Base-by-base conservation (phyloP, 2,797 vertebrate species). In the Scolopax bukidnonensis region DNA sequence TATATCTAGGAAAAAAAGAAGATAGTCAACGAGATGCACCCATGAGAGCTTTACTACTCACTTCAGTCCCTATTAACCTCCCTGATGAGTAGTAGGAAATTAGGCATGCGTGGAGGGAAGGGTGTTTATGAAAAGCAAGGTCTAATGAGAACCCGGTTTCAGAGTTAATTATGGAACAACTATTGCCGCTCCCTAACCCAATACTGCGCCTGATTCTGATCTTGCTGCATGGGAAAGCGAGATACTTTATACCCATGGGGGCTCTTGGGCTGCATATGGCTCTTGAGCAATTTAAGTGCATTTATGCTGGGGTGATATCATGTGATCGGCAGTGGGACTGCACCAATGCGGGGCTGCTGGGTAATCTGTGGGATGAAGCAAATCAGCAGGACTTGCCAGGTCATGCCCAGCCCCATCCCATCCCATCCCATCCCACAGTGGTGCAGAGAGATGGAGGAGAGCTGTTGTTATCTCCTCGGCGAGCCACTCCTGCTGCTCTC, bases 341-440 rank as follows among this genome's bases (percentile, higher is more conserved):
- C 90, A n/a, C 69, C 1, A 41, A 86, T 96, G 93, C 1, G 1
- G 88, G 84, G 86, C 88, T 96, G 95, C 95, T 85, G 96, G 96
- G 96, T 96, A 97, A 96, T 93, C 94, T 97, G 96, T 97, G 95
- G 96, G 96, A 95, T 96, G 94, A 97, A 96, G 88, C 92, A 97
- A 96, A 97, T 96, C 95, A 96, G 84, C 94, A 93, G 78, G 84
- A 82, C 95, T 93, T 97, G 96, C 96, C 93, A 82, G 96, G 90
- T 97, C 95, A 96, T 97, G 96, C 96, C 94, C 84, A 94, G 80
- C 89, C 93, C 92, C 90, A 41, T 95, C 93, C 95, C 64, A 69
- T 83, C 67, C 67, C 47, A 28, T 71, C 68, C 67, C 47, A 30
- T 71, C 68, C 50, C 60, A 89, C 95, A 96, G 93, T 2, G 60